Percentiles rank a stretch among this genome's conserved stretches.
These are phyloP conservation scores for Valencia hispanica DNA, from an alignment of 2,797 vertebrate species.

Conservation along the genomic window DNA sequence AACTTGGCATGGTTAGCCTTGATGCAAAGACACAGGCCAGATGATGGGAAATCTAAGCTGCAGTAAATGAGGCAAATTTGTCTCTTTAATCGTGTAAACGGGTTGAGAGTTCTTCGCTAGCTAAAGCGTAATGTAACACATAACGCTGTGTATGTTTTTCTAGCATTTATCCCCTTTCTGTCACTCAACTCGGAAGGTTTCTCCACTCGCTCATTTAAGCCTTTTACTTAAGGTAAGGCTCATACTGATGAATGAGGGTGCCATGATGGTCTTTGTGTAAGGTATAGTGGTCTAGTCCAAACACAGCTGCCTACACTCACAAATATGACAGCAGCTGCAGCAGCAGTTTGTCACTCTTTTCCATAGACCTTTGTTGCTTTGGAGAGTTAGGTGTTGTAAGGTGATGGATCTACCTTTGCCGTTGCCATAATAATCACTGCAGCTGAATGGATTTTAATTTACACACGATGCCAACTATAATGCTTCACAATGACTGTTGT, in stretches of 20 bases:
- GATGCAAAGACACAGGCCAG: conserved; percentile 26
- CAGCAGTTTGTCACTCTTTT: conserved; percentile 54
- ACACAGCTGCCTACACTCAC: conserved; percentile 44
- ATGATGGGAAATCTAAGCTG: conserved; percentile 34
- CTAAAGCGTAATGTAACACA: conserved; percentile 33
- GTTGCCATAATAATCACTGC: conserved; percentile 47
- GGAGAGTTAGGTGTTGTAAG: conserved; percentile 36
- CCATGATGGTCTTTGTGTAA: conserved; percentile 44
- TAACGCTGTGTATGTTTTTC: conserved; percentile 59
- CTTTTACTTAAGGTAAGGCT: conserved; percentile 52
- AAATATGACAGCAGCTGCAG: conserved; percentile 60
- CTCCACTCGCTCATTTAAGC: conserved; percentile 29
- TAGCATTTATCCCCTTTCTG: conserved; percentile 42
- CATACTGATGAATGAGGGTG: conserved; percentile 66
- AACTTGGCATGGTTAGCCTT: conserved; percentile 13
- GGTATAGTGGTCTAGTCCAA: conserved; percentile 30
- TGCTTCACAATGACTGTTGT: conserved; percentile 24
- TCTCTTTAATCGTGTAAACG: conserved; percentile 29
- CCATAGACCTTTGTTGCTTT: conserved; percentile 38
- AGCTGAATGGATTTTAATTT: conserved; percentile 47
- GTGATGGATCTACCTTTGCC: conserved; percentile 65
- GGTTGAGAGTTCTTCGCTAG: conserved; percentile 10
- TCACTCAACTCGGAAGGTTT: conserved; percentile 18
- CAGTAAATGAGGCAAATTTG: conserved; percentile 1
- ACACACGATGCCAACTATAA: conserved; percentile 43